Percentiles rank a stretch among this genome's conserved stretches.
phyloP scores from a whole-genome alignment of 2,797 vertebrate genomes.

The Okamejei kenojei region DNA sequence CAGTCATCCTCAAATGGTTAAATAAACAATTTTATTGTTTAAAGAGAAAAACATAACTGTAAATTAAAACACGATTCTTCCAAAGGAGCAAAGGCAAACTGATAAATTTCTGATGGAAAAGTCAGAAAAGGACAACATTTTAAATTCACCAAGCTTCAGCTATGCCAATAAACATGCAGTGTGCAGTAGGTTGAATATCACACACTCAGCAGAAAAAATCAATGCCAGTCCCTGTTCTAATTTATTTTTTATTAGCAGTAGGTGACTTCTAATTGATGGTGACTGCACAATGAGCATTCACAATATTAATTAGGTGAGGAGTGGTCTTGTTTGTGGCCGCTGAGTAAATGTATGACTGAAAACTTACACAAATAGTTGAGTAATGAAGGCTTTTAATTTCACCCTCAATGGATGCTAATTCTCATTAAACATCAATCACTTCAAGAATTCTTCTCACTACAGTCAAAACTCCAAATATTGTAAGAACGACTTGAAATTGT shows the following conservation, averaged over 20 bases:
- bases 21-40: not conserved
- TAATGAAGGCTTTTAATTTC: not conserved
- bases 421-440: not conserved
- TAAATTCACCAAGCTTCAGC: not conserved
- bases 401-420: not conserved
- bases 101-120: not conserved
- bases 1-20: not conserved
- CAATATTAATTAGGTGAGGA: not conserved
- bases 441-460: not conserved
- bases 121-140: not conserved
- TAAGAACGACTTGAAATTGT: not conserved
- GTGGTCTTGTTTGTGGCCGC: not conserved
- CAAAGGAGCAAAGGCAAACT: conserved; percentile 2
- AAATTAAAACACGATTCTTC: not conserved
- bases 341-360: not conserved
- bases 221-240: not conserved
- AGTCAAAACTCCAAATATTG: not conserved
- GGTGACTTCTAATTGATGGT: conserved; percentile 21
- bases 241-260: not conserved
- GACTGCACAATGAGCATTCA: not conserved
- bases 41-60: not conserved
- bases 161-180: conserved; percentile 8
- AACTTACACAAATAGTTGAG: not conserved
- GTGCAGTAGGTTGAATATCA: conserved; percentile 2
- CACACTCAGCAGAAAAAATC: conserved; percentile 22